Conservation (phyloP, 2,888 invertebrate species). For the Hirtodrosophila cameraria region DNA sequence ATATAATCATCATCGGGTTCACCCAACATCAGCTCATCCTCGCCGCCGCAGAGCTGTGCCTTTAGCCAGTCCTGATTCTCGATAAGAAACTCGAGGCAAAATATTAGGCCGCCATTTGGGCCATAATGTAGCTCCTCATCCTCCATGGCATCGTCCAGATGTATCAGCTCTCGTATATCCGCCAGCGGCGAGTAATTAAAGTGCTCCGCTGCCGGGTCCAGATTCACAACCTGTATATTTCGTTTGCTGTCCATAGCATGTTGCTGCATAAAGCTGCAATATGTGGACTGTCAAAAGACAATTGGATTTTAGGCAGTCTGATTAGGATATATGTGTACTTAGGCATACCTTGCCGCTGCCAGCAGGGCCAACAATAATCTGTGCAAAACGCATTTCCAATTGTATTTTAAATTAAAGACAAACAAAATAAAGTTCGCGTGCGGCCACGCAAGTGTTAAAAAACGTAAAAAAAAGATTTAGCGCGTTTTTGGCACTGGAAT, state of each 20-base stretch:
- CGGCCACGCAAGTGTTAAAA: conserved; percentile 32
- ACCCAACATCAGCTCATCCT: conserved; percentile 84
- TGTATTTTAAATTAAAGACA: conserved; percentile 2
- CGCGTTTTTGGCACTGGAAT: neutral
- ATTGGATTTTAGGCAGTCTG: neutral
- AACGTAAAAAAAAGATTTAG: conserved; percentile 9
- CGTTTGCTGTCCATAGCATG: conserved; percentile 92
- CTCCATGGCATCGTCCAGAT: conserved; percentile 98
- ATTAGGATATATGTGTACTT: neutral
- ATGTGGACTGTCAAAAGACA: conserved; percentile 90
- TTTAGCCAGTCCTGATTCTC: conserved; percentile 97
- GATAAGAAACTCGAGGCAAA: conserved; percentile 96
- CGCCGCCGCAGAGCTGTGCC: conserved; percentile 89
- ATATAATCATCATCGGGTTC: conserved; percentile 98
- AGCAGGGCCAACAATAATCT: conserved; percentile 98
- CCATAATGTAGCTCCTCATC: conserved; percentile 96
- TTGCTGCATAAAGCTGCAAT: conserved; percentile 94
- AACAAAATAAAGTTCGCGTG: conserved; percentile 26
- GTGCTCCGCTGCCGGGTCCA: conserved; percentile 99
- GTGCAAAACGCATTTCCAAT: conserved; percentile 93
- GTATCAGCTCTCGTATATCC: conserved; percentile 95
- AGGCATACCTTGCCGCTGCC: conserved; percentile 96
- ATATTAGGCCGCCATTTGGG: conserved; percentile 98
- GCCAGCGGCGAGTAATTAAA: conserved; percentile 95
- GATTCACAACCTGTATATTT: conserved; percentile 93